Percentiles rank a stretch among this genome's conserved stretches.
Evolutionary conservation across 2,113 vertebrate genomes (phyloP).

Genomic region (Caloenas nicobarica): DNA sequence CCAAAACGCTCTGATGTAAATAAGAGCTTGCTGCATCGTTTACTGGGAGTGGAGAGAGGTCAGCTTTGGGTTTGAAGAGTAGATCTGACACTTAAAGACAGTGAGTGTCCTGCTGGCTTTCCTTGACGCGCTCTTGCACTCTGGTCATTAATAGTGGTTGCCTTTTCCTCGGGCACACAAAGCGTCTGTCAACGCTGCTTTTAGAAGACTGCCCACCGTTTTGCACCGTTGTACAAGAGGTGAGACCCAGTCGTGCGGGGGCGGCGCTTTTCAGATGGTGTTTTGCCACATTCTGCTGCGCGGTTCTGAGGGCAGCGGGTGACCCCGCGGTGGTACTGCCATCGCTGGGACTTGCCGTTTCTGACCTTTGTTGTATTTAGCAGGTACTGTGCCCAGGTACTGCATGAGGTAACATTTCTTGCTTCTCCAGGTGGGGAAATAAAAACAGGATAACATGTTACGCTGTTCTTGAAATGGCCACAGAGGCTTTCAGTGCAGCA

Average conservation of each 20-base stretch:
- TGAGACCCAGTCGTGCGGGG: not conserved
- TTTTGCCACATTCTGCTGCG: not conserved
- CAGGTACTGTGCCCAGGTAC: not conserved
- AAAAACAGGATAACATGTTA: not conserved
- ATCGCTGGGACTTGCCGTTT: not conserved
- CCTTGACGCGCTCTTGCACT: not conserved
- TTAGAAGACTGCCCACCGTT: not conserved
- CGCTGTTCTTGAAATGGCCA: not conserved
- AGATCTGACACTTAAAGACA: slow-evolving; percentile 2
- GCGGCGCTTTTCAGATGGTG: not conserved
- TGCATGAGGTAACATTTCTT: not conserved
- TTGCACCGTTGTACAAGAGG: not conserved
- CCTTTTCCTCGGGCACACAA: not conserved
- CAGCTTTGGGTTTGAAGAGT: slow-evolving; percentile 67
- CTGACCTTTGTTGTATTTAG: not conserved
- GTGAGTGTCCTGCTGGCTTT: not conserved
- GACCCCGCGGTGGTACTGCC: not conserved
- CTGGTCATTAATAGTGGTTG: not conserved
- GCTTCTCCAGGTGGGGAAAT: not conserved
- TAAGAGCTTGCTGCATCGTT: slow-evolving; percentile 66
- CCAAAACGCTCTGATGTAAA: not conserved
- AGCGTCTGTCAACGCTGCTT: not conserved
- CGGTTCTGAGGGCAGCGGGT: fast-evolving
- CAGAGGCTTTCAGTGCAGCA: not conserved
- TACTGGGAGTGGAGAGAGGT: slow-evolving; percentile 63